Base-by-base conservation (phyloP, 2,113 vertebrate genomes). In the Oreochromis tanganicae region DNA sequence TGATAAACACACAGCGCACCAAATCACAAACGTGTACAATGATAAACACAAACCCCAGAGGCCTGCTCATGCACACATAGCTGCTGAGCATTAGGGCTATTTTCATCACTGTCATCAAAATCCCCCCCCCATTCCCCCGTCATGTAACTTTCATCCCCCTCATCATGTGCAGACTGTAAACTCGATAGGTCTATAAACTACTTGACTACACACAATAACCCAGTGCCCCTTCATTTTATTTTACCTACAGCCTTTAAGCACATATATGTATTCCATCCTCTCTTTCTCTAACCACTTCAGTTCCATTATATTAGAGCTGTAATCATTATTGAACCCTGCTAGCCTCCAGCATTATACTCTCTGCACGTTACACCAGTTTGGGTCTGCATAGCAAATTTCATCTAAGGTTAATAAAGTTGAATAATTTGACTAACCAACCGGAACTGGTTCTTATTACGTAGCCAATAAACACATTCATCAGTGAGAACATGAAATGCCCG, bases 381-480 rank as follows among this genome's bases (percentile, higher is more conserved):
- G 96, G 96, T 90, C 93, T 96, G 95, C 97, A 93, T 93, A 91
- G 93, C 87, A 95, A 96, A 96, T 97, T 97, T 96, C 95, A 97
- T 97, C 96, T 97, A 97, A 97, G 97, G 97, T 95, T 98, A 97
- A 98, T 97, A 96, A 98, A 98, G 97, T 98, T 98, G 97, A 98
- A 97, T 98, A 97, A 98, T 97, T 97, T 96, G 96, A 96, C 97
- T 97, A 98, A 98, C 97, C 97, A 98, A 97, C 97, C 97, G 95
- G 96, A 97, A 96, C 95, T 97, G 96, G 92, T 97, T 95, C 96
- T 98, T 96, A 97, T 98, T 98, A 97, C 83, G 95, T 94, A 96
- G 95, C 96, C 97, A 97, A 98, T 97, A 98, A 98, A 98, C 96
- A 97, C 96, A 98, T 98, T 98, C 95, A 97, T 98, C 97, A 97